These are phyloP conservation scores for Lepisosteus osseus DNA, from an alignment of 2,113 vertebrate species.

Conservation along the genomic window DNA sequence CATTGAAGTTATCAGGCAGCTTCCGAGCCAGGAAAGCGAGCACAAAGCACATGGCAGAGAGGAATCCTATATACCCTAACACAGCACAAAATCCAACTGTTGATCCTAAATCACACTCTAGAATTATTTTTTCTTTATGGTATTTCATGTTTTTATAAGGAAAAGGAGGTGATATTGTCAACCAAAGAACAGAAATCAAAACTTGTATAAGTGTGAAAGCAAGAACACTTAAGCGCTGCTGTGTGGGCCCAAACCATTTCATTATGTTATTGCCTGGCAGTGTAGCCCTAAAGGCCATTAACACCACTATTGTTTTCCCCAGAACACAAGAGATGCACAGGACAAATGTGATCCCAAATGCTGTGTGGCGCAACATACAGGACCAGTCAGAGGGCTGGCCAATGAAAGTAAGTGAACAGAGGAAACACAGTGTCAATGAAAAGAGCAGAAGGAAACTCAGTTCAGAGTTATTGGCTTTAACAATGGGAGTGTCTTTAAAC, in stretches of 20 bases:
- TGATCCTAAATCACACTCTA: constrained; percentile 65
- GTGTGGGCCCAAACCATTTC: constrained; percentile 49
- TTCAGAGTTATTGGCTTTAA: constrained; percentile 52
- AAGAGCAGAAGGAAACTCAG: constrained; percentile 53
- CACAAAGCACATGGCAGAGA: constrained; percentile 56
- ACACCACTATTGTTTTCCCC: constrained; percentile 51
- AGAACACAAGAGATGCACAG: constrained; percentile 54
- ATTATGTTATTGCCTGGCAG: constrained; percentile 46
- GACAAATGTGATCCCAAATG: constrained; percentile 55
- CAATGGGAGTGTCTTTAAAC: constrained; percentile 48
- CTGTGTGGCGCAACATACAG: constrained; percentile 56
- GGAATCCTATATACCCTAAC: constrained; percentile 58
- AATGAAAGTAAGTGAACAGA: constrained; percentile 51
- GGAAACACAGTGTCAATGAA: constrained; percentile 48
- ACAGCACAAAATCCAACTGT: constrained; percentile 63
- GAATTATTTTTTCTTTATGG: constrained; percentile 55
- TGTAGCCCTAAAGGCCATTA: constrained; percentile 52
- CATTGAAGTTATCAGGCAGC: constrained; percentile 68
- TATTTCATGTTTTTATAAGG: constrained; percentile 43
- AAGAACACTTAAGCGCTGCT: constrained; percentile 45
- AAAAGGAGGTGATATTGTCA: constrained; percentile 40
- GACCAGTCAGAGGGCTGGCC: constrained; percentile 43
- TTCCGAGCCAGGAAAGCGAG: constrained; percentile 64
- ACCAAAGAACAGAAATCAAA: constrained; percentile 45
- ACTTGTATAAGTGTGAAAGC: constrained; percentile 46